These are phyloP conservation scores for Pyrrhosoma nymphula DNA, from an alignment of 2,888 invertebrate species.

Conservation along the genomic window DNA sequence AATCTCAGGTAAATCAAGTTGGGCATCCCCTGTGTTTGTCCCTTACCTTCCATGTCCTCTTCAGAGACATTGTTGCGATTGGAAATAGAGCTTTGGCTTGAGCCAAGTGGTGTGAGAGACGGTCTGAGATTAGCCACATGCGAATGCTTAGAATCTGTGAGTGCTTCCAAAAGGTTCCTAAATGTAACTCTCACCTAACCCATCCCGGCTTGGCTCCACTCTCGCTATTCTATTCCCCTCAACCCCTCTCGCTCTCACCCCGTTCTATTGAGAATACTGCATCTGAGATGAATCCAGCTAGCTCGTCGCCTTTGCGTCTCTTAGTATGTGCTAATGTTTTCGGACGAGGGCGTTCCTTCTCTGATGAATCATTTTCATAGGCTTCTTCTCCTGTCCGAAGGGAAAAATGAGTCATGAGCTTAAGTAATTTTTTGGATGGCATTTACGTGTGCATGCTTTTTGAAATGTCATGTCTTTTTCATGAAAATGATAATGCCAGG, in stretches of 20 bases:
- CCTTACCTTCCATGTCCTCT: not conserved
- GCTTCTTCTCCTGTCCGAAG: not conserved
- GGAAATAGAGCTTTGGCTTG: not conserved
- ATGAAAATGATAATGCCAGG: no score
- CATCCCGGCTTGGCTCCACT: not conserved
- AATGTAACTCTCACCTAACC: not conserved
- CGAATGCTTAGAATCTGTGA: not conserved
- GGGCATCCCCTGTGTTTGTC: not conserved
- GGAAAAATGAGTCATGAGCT: not conserved
- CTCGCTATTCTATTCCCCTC: not conserved
- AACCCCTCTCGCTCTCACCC: not conserved
- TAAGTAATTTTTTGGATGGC: not conserved
- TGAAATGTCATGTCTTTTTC: no score
- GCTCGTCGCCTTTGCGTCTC: not conserved
- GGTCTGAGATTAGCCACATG: not conserved
- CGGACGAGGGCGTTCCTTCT: not conserved
- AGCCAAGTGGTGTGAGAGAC: not conserved
- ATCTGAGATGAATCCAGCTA: not conserved
- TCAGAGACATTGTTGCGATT: not conserved
- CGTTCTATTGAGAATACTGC: not conserved
- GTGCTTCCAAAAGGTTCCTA: constrained; percentile 30
- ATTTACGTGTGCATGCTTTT: not conserved
- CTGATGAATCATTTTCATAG: not conserved
- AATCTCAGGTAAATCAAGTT: not conserved
- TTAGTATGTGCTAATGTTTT: not conserved